These are phyloP conservation scores for Cheilosia variabilis DNA, from an alignment of 2,888 invertebrate species.

Conservation along the genomic window DNA sequence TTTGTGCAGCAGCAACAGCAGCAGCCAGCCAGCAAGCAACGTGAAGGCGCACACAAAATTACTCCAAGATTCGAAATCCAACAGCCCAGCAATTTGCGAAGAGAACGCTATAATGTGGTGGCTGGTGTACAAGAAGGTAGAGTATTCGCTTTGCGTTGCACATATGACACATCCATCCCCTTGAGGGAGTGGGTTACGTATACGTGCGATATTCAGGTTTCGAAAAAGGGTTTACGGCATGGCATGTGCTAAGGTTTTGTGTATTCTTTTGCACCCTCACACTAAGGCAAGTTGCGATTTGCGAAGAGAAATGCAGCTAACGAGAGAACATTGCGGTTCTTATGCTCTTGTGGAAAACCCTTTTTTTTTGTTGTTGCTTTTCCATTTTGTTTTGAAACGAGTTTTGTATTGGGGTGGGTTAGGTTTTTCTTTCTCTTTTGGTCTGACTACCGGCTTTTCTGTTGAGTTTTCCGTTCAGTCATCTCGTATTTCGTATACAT, in stretches of 20 bases:
- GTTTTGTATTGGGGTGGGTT: conserved; percentile 73
- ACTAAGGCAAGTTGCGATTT: conserved; percentile 3
- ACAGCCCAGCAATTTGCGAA: conserved; percentile 44
- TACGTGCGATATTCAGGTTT: conserved; percentile 34
- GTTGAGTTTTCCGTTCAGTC: not conserved
- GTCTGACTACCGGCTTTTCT: conserved; percentile 56
- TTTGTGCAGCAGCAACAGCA: conserved; percentile 59
- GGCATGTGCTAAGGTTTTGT: conserved; percentile 67
- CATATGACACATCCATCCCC: conserved; percentile 66
- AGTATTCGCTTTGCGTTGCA: conserved; percentile 50
- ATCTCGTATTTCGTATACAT: not conserved
- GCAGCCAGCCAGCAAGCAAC: conserved; percentile 33
- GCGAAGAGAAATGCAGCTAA: conserved; percentile 58
- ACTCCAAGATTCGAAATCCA: conserved; percentile 49
- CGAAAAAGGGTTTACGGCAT: conserved; percentile 46
- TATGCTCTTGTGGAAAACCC: conserved; percentile 2
- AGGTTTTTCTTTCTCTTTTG: conserved; percentile 61
- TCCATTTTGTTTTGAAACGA: conserved; percentile 29
- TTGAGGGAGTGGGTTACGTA: conserved; percentile 69
- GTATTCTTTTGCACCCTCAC: conserved; percentile 49
- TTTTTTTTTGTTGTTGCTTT: conserved; percentile 3
- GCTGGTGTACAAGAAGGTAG: not conserved
- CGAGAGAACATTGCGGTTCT: conserved; percentile 43
- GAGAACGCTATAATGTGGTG: conserved; percentile 48
- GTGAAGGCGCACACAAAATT: conserved; percentile 49